Percentiles rank a stretch among this genome's conserved stretches.
phyloP scores from a whole-genome alignment of 2,113 vertebrate species.

The Indri indri region DNA sequence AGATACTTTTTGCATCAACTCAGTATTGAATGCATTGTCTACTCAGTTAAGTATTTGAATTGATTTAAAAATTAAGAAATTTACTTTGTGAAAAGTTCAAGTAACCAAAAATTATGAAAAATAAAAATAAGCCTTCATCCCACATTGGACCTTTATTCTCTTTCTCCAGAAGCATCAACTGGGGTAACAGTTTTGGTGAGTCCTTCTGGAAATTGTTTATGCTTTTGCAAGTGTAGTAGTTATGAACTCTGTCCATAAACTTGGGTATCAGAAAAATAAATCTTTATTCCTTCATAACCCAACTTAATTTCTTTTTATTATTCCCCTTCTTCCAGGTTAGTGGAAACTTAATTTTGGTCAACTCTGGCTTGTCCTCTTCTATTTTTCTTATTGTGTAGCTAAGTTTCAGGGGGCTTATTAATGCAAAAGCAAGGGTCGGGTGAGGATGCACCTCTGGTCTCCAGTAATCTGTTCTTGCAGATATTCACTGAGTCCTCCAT shows the following conservation, averaged over 20 bases:
- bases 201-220: slow-evolving; percentile 4
- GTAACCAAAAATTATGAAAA: neutral
- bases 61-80: slow-evolving; percentile 14
- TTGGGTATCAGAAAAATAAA: neutral
- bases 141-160: neutral
- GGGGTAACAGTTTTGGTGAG: neutral
- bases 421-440: neutral
- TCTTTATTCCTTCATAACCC: neutral
- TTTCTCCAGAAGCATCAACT: neutral
- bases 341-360: slow-evolving; percentile 12
- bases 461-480: neutral
- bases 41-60: slow-evolving; percentile 2
- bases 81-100: neutral
- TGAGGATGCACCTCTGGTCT: neutral
- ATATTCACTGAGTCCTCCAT: neutral
- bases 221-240: neutral
- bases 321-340: neutral
- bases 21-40: neutral
- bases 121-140: neutral
- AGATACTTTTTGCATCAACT: neutral
- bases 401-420: neutral
- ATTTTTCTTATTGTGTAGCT: neutral
- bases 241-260: neutral
- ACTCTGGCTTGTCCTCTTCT: neutral
- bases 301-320: neutral